A percentile compares a stretch with the other conserved stretches of the same genome.
Evolutionary conservation across 2,797 vertebrate species (phyloP).

Genomic region (Myiotriccus ornatus): DNA sequence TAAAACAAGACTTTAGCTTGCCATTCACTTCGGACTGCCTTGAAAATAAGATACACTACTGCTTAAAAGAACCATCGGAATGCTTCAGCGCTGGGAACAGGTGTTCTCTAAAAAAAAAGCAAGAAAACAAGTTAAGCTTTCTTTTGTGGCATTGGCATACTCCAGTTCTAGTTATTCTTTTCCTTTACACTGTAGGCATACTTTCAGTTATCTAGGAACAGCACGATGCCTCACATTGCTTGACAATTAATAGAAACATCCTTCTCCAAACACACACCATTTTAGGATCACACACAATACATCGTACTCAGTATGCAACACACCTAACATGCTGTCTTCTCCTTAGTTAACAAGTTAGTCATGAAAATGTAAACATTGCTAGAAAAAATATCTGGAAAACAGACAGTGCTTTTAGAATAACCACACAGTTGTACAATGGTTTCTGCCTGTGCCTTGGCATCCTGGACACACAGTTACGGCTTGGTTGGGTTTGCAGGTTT

Average conservation of each 20-base stretch:
- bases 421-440: background rate
- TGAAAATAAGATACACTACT: conserved; percentile 79
- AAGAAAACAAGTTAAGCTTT: conserved; percentile 83
- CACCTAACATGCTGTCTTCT: background rate
- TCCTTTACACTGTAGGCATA: conserved; percentile 68
- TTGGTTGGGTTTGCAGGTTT: background rate
- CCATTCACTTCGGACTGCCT: conserved; percentile 84
- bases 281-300: background rate
- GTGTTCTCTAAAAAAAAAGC: conserved; percentile 91
- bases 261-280: conserved; percentile 1
- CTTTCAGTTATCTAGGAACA: conserved; percentile 53
- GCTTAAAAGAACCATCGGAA: conserved; percentile 99
- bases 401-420: background rate
- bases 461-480: rapidly evolving
- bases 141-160: conserved; percentile 70
- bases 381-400: background rate
- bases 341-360: background rate
- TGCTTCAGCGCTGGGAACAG: conserved; percentile 94
- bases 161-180: conserved; percentile 52
- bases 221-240: background rate
- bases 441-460: background rate
- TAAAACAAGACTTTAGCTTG: conserved; percentile 89
- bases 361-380: background rate
- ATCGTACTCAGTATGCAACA: background rate
- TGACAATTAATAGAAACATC: conserved; percentile 22